Evolutionary conservation across 30 jellyfish, hydroid and myxozoan species (phyloP).

Genomic region (Aurelia sp.): DNA sequence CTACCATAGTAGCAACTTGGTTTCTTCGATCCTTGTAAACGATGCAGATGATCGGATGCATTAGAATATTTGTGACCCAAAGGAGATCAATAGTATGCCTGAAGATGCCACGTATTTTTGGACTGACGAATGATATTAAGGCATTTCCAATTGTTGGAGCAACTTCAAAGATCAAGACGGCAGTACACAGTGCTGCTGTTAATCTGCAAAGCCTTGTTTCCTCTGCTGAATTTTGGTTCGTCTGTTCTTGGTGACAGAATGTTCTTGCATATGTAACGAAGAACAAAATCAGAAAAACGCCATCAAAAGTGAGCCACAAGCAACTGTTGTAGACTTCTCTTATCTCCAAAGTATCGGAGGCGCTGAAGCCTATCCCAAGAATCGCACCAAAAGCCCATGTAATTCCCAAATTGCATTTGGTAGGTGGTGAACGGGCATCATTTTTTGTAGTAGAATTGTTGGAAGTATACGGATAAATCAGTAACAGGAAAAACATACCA

Average conservation of each 20-base stretch:
- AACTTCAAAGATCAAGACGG: not conserved
- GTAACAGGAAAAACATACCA: not conserved
- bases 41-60: conserved; percentile 14
- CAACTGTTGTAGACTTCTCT: not conserved
- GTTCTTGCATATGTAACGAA: conserved; percentile 1
- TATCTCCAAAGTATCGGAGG: not conserved
- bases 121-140: not conserved
- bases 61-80: not conserved
- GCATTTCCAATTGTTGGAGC: not conserved
- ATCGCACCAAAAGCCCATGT: not conserved
- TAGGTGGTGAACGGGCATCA: not conserved
- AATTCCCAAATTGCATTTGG: not conserved
- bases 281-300: not conserved
- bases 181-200: not conserved
- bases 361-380: not conserved
- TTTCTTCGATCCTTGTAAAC: not conserved
- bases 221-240: not conserved
- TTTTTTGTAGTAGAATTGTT: not conserved
- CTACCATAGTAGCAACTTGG: no score
- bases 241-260: not conserved
- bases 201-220: not conserved
- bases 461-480: not conserved
- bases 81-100: not conserved
- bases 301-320: not conserved
- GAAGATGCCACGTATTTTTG: not conserved